Evolutionary conservation across 2,888 invertebrate genomes (phyloP), one percentile per base, ranked within the genome.

Genomic region (Tineola bisselliella): DNA sequence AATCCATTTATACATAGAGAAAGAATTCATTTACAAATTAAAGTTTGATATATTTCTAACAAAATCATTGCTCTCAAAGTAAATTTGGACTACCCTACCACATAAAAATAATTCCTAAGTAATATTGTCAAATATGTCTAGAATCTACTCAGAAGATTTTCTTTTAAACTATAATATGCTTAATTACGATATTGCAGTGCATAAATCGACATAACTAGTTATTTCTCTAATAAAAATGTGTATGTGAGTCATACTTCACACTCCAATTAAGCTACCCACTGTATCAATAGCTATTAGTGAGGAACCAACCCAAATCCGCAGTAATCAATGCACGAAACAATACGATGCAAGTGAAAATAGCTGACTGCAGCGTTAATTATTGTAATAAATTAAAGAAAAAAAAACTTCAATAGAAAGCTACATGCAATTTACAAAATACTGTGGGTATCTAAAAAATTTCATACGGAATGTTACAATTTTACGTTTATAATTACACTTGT

Each of bases 171-270:
- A 38, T 10, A 38, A 38, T 6, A 25, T 25, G 25, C 10, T 12
- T 38, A 38, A 38, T 10, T 38, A n/a, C 38, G 10, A 12, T 6
- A 38, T 38, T 38, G 10, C 10, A 48, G 2, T 48, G 48, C 6
- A 48, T 15, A 48, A 15, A 48, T 48, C 48, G 48, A n/a, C 48
- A 43, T 48, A 48, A 48, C 15, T 48, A 3, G 38, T 38, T 48
- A 48, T 17, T 48, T 48, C 48, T 48, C 15, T 13, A 48, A 17
- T n/a, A 44, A 44, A n/a, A n/a, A n/a, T n/a, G 5, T 44, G 73
- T 73, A 79, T 75, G 75, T 81, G 82, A 84, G 74, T 84, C 84
- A 86, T 71, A 71, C 78, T 83, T 86, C 86, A 86, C 86, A 87
- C 86, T 86, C 87, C 73, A 86, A 81, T 86, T 84, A 81, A 69